Evolutionary conservation across 2,113 vertebrate genomes (phyloP), one percentile per base, ranked within the genome.

Genomic region (Meles meles): DNA sequence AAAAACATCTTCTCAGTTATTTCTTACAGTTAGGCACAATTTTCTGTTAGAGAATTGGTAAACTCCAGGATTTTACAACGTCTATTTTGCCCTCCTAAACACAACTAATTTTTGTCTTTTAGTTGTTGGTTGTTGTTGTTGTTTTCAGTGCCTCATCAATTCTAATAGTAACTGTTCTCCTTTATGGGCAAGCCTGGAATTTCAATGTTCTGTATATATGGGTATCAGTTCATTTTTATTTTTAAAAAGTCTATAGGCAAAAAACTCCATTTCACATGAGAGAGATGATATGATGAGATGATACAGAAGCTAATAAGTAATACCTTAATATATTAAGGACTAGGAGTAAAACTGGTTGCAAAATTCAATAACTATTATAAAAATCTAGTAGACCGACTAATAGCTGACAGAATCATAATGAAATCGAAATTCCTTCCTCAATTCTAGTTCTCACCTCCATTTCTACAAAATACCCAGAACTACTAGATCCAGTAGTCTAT

Each of bases 241-340:
- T 55, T 90, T 10, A 74, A 96, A 90, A 93, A 95, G 89, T 93
- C 72, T 77, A 27, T 34, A 91, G 93, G 12, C 42, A 97, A 96
- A 90, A 92, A 6, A 15, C 83, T 93, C 31, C 11, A 87, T 63
- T 93, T 95, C 65, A 55, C 4, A 23, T 21, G 61, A 59, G 17
- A 18, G 5, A 57, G 55, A 82, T 65, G 37, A 90, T 44, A 87
- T 5, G 14, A 6, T 72, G 10, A 84, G 21, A 97, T 61, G 44
- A 81, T 42, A 84, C 0, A 31, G n/a, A 92, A 59, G 49, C 3
- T 77, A 85, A 88, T 84, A 77, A 74, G 74, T 65, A 52, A 63
- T 61, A 81, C 25, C 82, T 76, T 88, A 90, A 89, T 94, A 74
- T 52, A 55, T 55, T 18, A 65, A 91, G 14, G 42, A 76, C 29